A percentile compares a stretch with the other conserved stretches of the same genome.
phyloP scores from a whole-genome alignment of 2,113 vertebrate species.

The Thryonomys swinderianus region DNA sequence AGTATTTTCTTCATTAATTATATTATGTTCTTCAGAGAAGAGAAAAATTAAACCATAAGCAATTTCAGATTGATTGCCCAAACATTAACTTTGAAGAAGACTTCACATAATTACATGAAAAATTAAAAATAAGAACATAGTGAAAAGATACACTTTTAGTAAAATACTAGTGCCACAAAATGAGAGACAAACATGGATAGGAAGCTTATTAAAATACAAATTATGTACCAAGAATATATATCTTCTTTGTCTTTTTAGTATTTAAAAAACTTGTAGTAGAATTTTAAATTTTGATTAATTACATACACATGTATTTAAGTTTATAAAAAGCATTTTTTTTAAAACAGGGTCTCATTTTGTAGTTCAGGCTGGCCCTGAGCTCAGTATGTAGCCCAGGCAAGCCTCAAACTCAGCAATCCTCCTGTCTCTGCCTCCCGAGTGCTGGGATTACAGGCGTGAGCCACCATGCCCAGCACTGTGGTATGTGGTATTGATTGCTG shows the following conservation, averaged over 20 bases:
- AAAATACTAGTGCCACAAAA: conserved; percentile 12
- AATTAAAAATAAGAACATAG: neutral
- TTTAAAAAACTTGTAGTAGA: neutral
- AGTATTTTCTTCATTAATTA: neutral
- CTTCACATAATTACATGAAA: neutral
- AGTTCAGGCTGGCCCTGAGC: too few relatives aligned
- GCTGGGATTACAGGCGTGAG: too few relatives aligned
- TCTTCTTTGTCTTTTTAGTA: neutral
- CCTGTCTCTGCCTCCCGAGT: too few relatives aligned
- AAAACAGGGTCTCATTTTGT: too few relatives aligned
- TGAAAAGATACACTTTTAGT: neutral
- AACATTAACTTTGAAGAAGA: neutral
- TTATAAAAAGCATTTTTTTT: too few relatives aligned
- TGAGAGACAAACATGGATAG: neutral
- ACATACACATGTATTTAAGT: neutral
- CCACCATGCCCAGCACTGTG: too few relatives aligned
- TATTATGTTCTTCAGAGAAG: conserved; percentile 1
- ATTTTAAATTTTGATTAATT: neutral
- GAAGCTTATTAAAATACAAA: neutral
- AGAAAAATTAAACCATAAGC: neutral
- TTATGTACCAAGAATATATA: neutral
- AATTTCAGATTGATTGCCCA: conserved; percentile 10
- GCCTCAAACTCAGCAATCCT: too few relatives aligned
- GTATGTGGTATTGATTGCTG: too few relatives aligned
- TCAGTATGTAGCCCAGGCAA: too few relatives aligned